Percentiles rank a stretch among this genome's conserved stretches.
Evolutionary conservation across 2,888 invertebrate species (phyloP).

Genomic region (Dermolepida albohirtum): DNA sequence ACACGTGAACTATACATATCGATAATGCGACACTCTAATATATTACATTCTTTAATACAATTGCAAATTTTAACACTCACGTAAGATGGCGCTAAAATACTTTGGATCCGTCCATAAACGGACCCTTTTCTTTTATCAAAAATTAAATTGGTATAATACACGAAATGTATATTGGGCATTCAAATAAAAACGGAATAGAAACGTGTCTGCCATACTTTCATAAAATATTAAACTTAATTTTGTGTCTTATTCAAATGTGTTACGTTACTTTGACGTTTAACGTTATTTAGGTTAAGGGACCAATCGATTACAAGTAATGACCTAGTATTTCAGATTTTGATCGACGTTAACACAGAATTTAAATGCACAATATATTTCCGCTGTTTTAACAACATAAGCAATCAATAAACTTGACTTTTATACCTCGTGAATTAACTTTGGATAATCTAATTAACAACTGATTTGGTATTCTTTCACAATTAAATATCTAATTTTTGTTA

Average conservation of each 20-base stretch:
- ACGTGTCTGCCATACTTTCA: not conserved
- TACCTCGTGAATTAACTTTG: not conserved
- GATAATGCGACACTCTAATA: slow-evolving; percentile 22
- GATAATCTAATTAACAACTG: too few species aligned
- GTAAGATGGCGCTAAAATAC: slow-evolving; percentile 9
- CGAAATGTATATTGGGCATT: not conserved
- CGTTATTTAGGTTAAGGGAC: too few species aligned
- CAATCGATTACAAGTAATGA: too few species aligned
- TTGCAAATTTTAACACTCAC: not conserved
- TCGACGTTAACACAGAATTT: not conserved
- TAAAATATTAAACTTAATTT: not conserved
- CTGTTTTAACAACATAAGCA: not conserved
- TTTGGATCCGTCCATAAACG: slow-evolving; percentile 2
- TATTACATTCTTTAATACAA: slow-evolving; percentile 5
- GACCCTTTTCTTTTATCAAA: not conserved
- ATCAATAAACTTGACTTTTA: slow-evolving; percentile 21
- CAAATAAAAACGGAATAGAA: not conserved
- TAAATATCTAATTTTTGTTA: too few species aligned
- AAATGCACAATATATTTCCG: not conserved
- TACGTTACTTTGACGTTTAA: too few species aligned
- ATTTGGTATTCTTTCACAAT: too few species aligned
- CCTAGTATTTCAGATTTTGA: too few species aligned
- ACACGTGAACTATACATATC: slow-evolving; percentile 37
- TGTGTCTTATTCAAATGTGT: too few species aligned
- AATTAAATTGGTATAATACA: too few species aligned